Conservation (phyloP, 2,888 invertebrate species). For the Stratiomys singularior region DNA sequence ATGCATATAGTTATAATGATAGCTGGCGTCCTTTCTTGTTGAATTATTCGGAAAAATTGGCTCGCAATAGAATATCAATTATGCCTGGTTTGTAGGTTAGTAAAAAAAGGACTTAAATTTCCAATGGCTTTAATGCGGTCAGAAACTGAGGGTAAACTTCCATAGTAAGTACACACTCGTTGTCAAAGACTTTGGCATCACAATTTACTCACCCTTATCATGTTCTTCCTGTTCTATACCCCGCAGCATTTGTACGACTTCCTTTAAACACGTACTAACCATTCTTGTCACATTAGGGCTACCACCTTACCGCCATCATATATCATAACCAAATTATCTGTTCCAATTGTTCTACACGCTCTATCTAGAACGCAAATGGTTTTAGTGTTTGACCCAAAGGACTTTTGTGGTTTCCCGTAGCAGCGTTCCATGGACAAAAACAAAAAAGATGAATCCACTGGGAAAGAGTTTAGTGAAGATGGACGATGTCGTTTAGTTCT, state of each 20-base stretch:
- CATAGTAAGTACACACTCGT: too few relatives aligned
- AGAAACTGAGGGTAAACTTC: too few relatives aligned
- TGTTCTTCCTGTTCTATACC: not conserved
- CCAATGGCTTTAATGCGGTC: too few relatives aligned
- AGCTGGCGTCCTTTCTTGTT: too few relatives aligned
- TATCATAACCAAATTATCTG: constrained; percentile 32
- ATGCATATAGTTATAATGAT: too few relatives aligned
- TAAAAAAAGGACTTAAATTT: too few relatives aligned
- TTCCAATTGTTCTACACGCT: constrained; percentile 5
- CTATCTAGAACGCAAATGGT: not conserved
- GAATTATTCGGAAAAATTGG: too few relatives aligned
- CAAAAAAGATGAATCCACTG: not conserved
- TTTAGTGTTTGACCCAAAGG: constrained; percentile 9
- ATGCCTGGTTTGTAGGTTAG: too few relatives aligned
- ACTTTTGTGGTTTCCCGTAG: constrained; percentile 13
- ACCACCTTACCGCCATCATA: constrained; percentile 19
- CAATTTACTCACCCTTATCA: not conserved
- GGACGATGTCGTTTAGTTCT: constrained; percentile 14
- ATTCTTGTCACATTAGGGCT: constrained; percentile 15
- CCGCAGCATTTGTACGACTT: constrained; percentile 1
- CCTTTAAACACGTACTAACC: not conserved
- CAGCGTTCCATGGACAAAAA: not conserved
- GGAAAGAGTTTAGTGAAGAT: not conserved
- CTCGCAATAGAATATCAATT: too few relatives aligned
- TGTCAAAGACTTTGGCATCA: too few relatives aligned